A percentile compares a stretch with the other conserved stretches of the same genome.
phyloP scores from a whole-genome alignment of 2,888 invertebrate species.

The Cephalotes varians region DNA sequence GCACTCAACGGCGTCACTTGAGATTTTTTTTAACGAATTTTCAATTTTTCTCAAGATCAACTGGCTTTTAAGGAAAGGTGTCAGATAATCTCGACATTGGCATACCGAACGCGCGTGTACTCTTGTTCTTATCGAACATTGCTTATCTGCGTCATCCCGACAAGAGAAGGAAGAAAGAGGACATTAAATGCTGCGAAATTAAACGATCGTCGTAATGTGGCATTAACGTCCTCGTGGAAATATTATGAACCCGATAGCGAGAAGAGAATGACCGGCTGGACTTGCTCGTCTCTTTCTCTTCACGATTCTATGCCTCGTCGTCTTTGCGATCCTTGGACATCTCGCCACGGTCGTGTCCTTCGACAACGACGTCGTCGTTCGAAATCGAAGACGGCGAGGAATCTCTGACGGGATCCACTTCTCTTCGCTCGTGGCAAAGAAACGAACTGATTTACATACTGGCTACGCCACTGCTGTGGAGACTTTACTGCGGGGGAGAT shows the following conservation, averaged over 20 bases:
- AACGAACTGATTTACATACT: constrained; percentile 83
- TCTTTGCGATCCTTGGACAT: constrained; percentile 34
- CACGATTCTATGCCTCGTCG: constrained; percentile 44
- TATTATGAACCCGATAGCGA: constrained; percentile 19
- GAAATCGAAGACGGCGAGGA: constrained; percentile 65
- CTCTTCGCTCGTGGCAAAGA: constrained; percentile 66
- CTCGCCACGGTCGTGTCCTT: constrained; percentile 54
- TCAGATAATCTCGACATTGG: neutral
- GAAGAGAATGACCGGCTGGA: neutral
- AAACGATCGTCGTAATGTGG: constrained; percentile 24
- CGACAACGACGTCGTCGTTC: constrained; percentile 50
- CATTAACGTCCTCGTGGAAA: constrained; percentile 15
- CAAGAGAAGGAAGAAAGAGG: too few relatives aligned
- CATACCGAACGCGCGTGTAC: neutral
- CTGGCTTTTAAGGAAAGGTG: neutral
- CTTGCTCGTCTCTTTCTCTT: neutral
- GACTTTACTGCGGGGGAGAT: constrained; percentile 77
- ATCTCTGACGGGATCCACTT: constrained; percentile 55
- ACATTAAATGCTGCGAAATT: constrained; percentile 21
- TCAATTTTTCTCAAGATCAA: too few relatives aligned
- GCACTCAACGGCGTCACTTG: constrained; percentile 66
- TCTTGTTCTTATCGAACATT: neutral
- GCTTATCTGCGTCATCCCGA: constrained; percentile 7
- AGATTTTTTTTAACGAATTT: neutral
- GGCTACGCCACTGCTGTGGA: constrained; percentile 79